A percentile compares a stretch with the other conserved stretches of the same genome.
These are phyloP conservation scores for human DNA, from an alignment of 2,113 vertebrate species.

Conservation along the genomic window DNA sequence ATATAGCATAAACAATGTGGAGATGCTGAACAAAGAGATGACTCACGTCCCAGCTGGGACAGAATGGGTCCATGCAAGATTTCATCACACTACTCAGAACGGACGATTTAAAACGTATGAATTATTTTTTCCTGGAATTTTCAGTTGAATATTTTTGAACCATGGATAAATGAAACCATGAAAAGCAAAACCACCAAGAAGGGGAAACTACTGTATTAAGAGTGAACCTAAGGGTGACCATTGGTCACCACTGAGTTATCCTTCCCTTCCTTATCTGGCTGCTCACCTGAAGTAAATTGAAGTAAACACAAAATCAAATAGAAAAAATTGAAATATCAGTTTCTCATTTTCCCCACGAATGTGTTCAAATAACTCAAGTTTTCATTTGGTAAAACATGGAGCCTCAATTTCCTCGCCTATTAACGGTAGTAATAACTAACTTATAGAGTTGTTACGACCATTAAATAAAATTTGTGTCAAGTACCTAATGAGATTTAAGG, in stretches of 20 bases:
- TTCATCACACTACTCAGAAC: not conserved
- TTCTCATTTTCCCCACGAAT: not conserved
- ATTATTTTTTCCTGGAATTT: not conserved
- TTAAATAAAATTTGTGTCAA: not conserved
- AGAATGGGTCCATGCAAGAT: not conserved
- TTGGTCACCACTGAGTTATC: not conserved
- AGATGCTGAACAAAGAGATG: not conserved
- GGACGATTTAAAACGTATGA: not conserved
- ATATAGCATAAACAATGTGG: not conserved
- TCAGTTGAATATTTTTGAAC: not conserved
- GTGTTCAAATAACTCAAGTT: not conserved
- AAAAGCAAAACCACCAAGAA: not conserved
- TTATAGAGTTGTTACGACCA: not conserved
- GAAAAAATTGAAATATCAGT: not conserved
- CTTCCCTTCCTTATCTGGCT: not conserved
- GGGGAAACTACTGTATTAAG: not conserved
- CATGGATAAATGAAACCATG: not conserved
- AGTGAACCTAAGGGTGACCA: not conserved
- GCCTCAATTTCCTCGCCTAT: not conserved
- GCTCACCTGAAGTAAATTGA: not conserved
- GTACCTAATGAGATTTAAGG: not conserved
- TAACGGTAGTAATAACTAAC: not conserved
- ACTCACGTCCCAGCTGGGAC: not conserved
- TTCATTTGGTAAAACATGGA: not conserved
- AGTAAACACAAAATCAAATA: conserved; percentile 2